phyloP scores from a whole-genome alignment of 2,888 invertebrate species.

The Ormyrus thymus region DNA sequence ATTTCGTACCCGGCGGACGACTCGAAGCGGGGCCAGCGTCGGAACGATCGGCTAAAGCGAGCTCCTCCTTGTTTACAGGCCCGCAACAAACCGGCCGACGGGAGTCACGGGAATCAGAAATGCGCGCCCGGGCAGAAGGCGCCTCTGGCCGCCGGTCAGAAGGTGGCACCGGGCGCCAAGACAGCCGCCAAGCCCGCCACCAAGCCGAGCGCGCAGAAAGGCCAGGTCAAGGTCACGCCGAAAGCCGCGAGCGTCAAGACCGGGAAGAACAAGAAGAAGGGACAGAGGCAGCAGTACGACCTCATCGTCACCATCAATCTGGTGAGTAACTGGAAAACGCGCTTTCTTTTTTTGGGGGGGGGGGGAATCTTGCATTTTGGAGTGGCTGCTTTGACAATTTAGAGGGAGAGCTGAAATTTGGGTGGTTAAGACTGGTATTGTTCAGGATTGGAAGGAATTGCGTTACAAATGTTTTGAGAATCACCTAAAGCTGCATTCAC shows the following conservation, averaged over 20 bases:
- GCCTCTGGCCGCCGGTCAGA: constrained; percentile 78
- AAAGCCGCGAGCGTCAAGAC: constrained; percentile 78
- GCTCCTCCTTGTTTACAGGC: constrained; percentile 77
- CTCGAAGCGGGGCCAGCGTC: no score
- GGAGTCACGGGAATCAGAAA: constrained; percentile 85
- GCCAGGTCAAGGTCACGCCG: constrained; percentile 79
- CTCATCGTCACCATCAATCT: constrained; percentile 88
- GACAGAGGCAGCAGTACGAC: constrained; percentile 88
- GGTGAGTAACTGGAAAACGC: constrained; percentile 77
- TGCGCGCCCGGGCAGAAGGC: constrained; percentile 82
- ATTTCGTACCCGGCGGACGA: no score
- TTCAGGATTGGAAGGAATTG: no score
- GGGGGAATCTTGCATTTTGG: no score
- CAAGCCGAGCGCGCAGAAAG: constrained; percentile 85
- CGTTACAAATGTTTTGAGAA: no score
- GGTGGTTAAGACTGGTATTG: no score
- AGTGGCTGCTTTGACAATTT: no score
- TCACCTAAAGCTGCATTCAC: no score
- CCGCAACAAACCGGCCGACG: constrained; percentile 88
- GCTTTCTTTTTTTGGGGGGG: no score
- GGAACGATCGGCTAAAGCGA: no score
- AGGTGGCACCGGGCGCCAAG: constrained; percentile 78
- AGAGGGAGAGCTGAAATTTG: no score
- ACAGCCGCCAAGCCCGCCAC: constrained; percentile 80
- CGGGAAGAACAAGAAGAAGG: constrained; percentile 85